These are phyloP conservation scores for Acanthosepion lycidas DNA, from an alignment of 2,888 invertebrate species.

Conservation along the genomic window DNA sequence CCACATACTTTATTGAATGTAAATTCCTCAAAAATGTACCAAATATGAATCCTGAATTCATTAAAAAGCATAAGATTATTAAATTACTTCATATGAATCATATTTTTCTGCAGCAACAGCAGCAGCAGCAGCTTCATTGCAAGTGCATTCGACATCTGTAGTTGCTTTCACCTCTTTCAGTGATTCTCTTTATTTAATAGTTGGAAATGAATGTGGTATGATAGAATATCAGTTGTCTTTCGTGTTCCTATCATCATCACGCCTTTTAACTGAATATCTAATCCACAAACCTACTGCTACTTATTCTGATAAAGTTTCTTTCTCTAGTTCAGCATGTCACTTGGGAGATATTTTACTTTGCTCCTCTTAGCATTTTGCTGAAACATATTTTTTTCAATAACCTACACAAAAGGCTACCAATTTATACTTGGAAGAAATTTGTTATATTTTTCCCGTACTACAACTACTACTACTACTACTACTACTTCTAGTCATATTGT, in stretches of 20 bases:
- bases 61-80: no score
- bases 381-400: not conserved
- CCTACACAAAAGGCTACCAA: not conserved
- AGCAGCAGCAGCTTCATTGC: no score
- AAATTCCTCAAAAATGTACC: no score
- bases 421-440: not conserved
- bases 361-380: not conserved
- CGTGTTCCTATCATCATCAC: not conserved
- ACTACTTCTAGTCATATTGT: not conserved
- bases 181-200: no score
- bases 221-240: no score
- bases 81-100: no score
- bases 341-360: not conserved
- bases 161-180: no score
- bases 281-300: conserved; percentile 37
- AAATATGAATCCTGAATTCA: no score
- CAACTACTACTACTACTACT: not conserved
- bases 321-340: not conserved
- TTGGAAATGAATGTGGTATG: no score
- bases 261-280: not conserved
- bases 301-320: not conserved
- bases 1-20: no score
- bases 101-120: no score
- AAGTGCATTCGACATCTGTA: no score
- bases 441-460: not conserved